A percentile compares a stretch with the other conserved stretches of the same genome.
These are phyloP conservation scores for Ancistrus triradiatus DNA, from an alignment of 2,113 vertebrate species.

Conservation along the genomic window DNA sequence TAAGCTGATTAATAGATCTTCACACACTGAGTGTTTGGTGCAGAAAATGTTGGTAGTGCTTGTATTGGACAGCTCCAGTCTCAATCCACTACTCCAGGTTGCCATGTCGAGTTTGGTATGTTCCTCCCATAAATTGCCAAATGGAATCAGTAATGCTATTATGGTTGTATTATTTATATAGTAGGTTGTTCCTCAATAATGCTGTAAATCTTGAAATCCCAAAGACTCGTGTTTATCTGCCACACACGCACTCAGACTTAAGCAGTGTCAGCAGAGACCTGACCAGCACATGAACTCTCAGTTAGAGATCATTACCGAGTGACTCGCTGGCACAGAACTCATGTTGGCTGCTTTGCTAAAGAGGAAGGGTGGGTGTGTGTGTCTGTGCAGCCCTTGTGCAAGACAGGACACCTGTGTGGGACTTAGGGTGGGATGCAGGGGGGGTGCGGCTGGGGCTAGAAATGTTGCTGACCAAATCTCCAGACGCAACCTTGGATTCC, in stretches of 20 bases:
- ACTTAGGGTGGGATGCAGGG: conserved; percentile 54
- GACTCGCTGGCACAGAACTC: conserved; percentile 53
- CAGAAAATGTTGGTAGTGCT: too few species aligned
- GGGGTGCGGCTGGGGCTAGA: conserved; percentile 20
- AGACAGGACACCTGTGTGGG: conserved; percentile 62
- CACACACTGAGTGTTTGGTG: too few species aligned
- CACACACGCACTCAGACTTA: conserved; percentile 11
- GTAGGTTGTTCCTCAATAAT: too few species aligned
- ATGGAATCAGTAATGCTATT: too few species aligned
- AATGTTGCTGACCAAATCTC: background rate
- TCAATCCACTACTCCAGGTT: too few species aligned
- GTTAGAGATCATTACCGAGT: conserved; percentile 55
- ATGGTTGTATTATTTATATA: too few species aligned
- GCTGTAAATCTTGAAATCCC: too few species aligned
- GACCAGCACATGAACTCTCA: conserved; percentile 66
- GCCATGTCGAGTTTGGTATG: too few species aligned
- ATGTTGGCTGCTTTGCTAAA: conserved; percentile 25
- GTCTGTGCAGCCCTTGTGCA: conserved; percentile 12
- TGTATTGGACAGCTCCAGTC: too few species aligned
- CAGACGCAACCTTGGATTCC: background rate
- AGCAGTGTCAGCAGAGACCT: conserved; percentile 46
- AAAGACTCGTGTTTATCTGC: conserved; percentile 5
- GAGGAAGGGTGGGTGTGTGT: conserved; percentile 14
- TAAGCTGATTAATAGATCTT: too few species aligned
- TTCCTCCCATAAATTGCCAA: too few species aligned